A percentile compares a stretch with the other conserved stretches of the same genome.
These are phyloP conservation scores for Mesocentrotus franciscanus DNA, from an alignment of 53 echinoderm and acorn worm genomes.

Conservation along the genomic window DNA sequence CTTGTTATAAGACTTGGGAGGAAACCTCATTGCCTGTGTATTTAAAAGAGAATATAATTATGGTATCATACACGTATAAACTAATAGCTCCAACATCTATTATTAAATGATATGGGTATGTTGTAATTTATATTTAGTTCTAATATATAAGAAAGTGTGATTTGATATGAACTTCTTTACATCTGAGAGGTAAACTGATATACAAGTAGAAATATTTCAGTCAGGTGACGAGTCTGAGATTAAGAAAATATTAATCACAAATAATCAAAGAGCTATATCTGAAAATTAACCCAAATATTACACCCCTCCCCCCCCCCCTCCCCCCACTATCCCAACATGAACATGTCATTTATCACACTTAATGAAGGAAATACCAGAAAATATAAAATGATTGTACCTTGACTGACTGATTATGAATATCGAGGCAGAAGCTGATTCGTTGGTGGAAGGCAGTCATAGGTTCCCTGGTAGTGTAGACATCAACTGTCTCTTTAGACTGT, in stretches of 20 bases:
- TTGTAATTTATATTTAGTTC: no score
- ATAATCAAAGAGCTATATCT: no score
- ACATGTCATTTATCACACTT: not conserved
- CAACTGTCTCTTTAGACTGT: constrained; percentile 94
- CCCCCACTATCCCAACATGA: not conserved
- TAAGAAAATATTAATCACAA: no score
- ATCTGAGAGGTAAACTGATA: no score
- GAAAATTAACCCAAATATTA: no score
- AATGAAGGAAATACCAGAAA: not conserved
- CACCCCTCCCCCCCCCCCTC: not conserved
- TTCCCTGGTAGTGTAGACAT: constrained; percentile 96
- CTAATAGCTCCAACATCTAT: not conserved
- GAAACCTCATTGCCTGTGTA: constrained; percentile 95
- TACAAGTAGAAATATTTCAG: no score
- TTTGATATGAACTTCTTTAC: no score
- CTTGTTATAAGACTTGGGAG: constrained; percentile 99
- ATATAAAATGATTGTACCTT: constrained; percentile 71
- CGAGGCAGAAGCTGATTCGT: constrained; percentile 98
- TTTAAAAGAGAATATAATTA: not conserved
- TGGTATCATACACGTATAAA: not conserved
- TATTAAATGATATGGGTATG: no score
- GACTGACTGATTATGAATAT: constrained; percentile 97
- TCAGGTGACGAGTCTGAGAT: no score
- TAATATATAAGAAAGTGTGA: no score
- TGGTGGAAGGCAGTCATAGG: constrained; percentile 99